These are phyloP conservation scores for Calameuta pallipes DNA, from an alignment of 2,888 invertebrate genomes.

Conservation along the genomic window DNA sequence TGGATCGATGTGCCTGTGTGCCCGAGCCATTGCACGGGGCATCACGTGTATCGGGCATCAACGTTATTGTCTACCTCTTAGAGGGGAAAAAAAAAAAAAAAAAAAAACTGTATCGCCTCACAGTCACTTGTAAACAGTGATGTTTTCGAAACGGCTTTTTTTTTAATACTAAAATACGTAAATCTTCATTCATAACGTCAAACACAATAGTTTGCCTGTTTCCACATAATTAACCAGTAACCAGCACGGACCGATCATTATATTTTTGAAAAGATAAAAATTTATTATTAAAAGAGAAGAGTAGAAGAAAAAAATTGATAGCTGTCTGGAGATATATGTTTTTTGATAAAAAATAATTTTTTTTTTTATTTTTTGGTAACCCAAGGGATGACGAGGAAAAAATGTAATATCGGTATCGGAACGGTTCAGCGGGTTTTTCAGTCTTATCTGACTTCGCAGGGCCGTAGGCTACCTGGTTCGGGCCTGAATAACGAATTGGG, in stretches of 20 bases:
- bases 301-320: neutral
- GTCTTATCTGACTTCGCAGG: neutral
- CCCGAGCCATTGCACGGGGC: slow-evolving; percentile 7
- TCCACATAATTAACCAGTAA: neutral
- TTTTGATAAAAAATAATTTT: too few species aligned
- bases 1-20: neutral
- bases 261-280: neutral
- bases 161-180: neutral
- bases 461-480: slow-evolving; percentile 19
- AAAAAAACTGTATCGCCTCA: neutral
- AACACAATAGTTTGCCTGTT: neutral
- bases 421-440: neutral
- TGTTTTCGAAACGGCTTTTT: neutral
- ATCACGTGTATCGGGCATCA: slow-evolving; percentile 4
- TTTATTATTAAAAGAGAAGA: neutral
- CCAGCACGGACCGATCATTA: neutral
- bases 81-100: too few species aligned
- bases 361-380: neutral
- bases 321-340: neutral
- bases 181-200: neutral
- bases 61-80: neutral
- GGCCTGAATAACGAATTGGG: slow-evolving; percentile 10
- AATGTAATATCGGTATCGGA: neutral
- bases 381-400: too few species aligned
- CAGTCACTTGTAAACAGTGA: neutral